Base-by-base conservation (phyloP, 2,888 invertebrate species). In the Pardosa pseudoannulata region DNA sequence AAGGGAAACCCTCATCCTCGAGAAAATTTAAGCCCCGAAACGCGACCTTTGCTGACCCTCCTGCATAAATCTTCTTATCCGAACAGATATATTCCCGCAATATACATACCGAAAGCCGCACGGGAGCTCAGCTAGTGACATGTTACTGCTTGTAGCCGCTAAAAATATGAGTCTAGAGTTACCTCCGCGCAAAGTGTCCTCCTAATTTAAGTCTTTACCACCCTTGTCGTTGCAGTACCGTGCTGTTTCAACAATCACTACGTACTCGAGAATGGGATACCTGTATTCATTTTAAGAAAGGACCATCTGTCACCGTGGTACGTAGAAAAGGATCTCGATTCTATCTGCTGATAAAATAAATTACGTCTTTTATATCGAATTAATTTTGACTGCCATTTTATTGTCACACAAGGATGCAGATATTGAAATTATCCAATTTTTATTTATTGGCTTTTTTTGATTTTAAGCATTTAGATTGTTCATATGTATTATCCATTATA, bases 131-230 rank as follows among this genome's bases (percentile, higher is more conserved):
- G 32, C 31, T 46, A 46, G 72, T 85, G 83, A 85, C 83, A 85
- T 56, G 36, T 78, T 76, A 85, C 83, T 29, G 50, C 72, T 73
- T 73, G 83, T 79, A 72, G 62, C 67, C 83, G 78, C 83, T 78
- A 85, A 78, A 85, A 85, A 85, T 85, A 85, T 73, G 83, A 67
- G 76, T 68, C 78, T 68, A 78, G 46, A 11, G n/a, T 29, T 74
- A 62, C 70, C 67, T 70, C 70, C 56, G 29, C 27, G n/a, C 46
- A n/a, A 32, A 56, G 64, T 68, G n/a, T 13, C 32, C 16, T 71
- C 31, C 56, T 81, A 31, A 67, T 67, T 67, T 32, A 67, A 32
- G 65, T 46, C 32, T 36, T 67, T 67, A 36, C 32, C 67, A 32
- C 67, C 36, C 32, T 67, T 36, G 19, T 56, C 11, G 50, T 19